These are phyloP conservation scores for Diarsia brunnea DNA, from an alignment of 2,888 invertebrate genomes.

Conservation along the genomic window DNA sequence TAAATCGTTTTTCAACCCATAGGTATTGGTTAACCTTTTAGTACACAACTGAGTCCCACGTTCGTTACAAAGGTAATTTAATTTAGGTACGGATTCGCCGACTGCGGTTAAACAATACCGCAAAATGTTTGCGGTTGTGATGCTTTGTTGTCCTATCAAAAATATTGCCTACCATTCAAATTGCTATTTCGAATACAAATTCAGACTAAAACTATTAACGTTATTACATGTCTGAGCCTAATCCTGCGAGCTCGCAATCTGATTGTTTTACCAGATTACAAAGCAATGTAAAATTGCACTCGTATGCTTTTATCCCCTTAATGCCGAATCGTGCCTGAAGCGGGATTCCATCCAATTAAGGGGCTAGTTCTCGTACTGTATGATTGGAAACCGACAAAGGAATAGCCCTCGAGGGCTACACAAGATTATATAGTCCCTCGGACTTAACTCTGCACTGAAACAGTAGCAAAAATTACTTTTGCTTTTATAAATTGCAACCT, in stretches of 20 bases:
- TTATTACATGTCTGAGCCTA: conserved; percentile 60
- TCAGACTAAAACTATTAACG: conserved; percentile 53
- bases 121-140: conserved; percentile 38
- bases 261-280: conserved; percentile 72
- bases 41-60: conserved; percentile 38
- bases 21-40: conserved; percentile 46
- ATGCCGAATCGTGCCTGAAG: conserved; percentile 76
- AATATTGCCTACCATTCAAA: conserved; percentile 37
- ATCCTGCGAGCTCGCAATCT: conserved; percentile 61
- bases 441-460: conserved; percentile 77
- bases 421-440: conserved; percentile 75
- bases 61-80: conserved; percentile 55
- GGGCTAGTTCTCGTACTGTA: conserved; percentile 83
- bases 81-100: conserved; percentile 46
- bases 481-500: conserved; percentile 69
- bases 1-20: conserved; percentile 46
- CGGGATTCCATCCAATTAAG: conserved; percentile 85
- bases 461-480: conserved; percentile 79
- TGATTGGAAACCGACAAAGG: conserved; percentile 84
- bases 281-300: conserved; percentile 74
- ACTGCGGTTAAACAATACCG: conserved; percentile 44
- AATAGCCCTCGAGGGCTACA: conserved; percentile 73
- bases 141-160: conserved; percentile 51
- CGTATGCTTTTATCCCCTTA: conserved; percentile 71
- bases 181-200: conserved; percentile 41